Base-by-base conservation (phyloP, 2,113 vertebrate species). In the Drymodes brunneopygia region DNA sequence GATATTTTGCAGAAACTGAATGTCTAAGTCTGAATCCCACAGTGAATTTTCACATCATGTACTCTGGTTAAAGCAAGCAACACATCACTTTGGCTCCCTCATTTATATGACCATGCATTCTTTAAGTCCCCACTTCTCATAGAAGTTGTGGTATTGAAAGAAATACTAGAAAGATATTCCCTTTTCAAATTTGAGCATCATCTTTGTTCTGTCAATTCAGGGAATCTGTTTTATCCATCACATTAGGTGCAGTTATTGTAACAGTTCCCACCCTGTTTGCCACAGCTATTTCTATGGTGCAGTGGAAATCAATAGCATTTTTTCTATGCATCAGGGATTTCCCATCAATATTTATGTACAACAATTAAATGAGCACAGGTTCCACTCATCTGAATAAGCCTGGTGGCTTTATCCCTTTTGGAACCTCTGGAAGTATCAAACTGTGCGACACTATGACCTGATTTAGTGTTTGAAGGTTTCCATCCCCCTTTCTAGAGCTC, bases 91-190 rank as follows among this genome's bases (percentile, higher is more conserved):
- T 42, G 31, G 29, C 33, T 70, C 58, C 54, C 10, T 85, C 45
- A 38, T 58, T 77, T 57, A 6, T 29, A 50, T 36, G 28, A 33
- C 8, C 5, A 0, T 7, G 10, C 0, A 0, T 51, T 67, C 20
- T 33, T 42, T 36, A 71, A 40, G 56, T 42, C 36, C 15, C 4
- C 14, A 33, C 6, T 65, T 62, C 51, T 69, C 73, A 42, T 3
- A 36, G 19, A 82, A 50, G 17, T 42, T 42, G n/a, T 3, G 14
- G 50, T 13, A 54, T 48, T 77, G 7, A 66, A 62, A 77, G 24
- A 21, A 81, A 44, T 18, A 54, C 3, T 54, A 61, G 19, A 25
- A 73, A 65, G 29, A 50, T 38, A 54, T 15, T 73, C 27, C 35
- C 12, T 57, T 82, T 66, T 74, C 22, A 27, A 58, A 74, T 81